Evolutionary conservation across 2,888 invertebrate genomes (phyloP).

Genomic region (Drosophila multiciliata): DNA sequence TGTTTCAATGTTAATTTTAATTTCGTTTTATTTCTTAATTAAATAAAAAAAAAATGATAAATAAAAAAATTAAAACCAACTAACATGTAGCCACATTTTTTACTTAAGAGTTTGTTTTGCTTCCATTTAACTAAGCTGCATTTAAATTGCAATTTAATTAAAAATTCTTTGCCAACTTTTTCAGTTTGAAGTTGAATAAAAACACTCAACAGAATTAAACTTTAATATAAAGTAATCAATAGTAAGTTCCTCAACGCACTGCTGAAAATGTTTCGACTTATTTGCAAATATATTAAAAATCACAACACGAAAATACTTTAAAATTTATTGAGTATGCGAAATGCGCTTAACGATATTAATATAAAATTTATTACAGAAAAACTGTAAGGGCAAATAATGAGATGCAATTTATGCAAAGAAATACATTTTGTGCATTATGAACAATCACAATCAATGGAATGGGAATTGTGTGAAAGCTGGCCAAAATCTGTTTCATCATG

Average conservation of each 20-base stretch:
- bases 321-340: slow-evolving; percentile 5
- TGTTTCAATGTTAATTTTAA: too few species aligned
- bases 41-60: too few species aligned
- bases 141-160: not conserved
- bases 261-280: not conserved
- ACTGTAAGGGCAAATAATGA: slow-evolving; percentile 9
- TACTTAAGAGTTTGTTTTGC: too few species aligned
- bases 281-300: not conserved
- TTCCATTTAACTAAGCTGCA: slow-evolving; percentile 1
- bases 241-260: not conserved
- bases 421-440: slow-evolving; percentile 31
- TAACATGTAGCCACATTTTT: too few species aligned
- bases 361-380: slow-evolving; percentile 9
- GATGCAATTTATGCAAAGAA: slow-evolving; percentile 26
- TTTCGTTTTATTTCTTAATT: too few species aligned
- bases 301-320: not conserved
- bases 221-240: not conserved
- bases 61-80: too few species aligned
- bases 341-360: slow-evolving; percentile 1
- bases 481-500: slow-evolving; percentile 56
- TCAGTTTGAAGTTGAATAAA: not conserved
- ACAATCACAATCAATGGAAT: slow-evolving; percentile 35
- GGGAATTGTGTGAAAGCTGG: slow-evolving; percentile 15
- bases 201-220: not conserved
- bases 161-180: slow-evolving; percentile 18